Evolutionary conservation across 2,888 invertebrate genomes (phyloP).

Genomic region (Colostygia pectinataria): DNA sequence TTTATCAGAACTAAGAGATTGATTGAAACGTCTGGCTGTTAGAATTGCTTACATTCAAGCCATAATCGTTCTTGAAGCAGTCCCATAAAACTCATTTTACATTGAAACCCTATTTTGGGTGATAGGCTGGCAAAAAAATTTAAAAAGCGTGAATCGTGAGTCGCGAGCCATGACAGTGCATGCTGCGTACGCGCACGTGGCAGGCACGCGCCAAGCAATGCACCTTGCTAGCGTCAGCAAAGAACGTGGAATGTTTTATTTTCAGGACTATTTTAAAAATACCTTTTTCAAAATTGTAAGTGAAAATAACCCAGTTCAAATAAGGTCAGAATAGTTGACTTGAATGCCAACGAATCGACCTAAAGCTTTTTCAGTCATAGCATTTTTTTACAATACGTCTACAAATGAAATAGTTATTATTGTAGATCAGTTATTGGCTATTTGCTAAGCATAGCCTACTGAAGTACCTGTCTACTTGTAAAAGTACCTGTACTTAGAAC

Average conservation of each 20-base stretch:
- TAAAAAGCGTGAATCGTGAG: slow-evolving; percentile 56
- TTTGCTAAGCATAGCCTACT: too few relatives aligned
- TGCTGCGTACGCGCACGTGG: slow-evolving; percentile 61
- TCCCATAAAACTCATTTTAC: neutral
- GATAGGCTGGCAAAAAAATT: slow-evolving; percentile 31
- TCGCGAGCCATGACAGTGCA: slow-evolving; percentile 71
- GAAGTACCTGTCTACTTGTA: too few relatives aligned
- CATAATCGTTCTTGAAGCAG: neutral
- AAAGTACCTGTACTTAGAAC: too few relatives aligned
- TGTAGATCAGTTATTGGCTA: too few relatives aligned
- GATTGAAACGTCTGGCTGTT: neutral
- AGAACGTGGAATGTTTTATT: slow-evolving; percentile 28
- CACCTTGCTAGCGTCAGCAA: slow-evolving; percentile 70
- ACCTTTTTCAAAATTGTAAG: too few relatives aligned
- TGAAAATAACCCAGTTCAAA: too few relatives aligned
- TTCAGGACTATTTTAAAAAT: too few relatives aligned
- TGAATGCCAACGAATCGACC: too few relatives aligned
- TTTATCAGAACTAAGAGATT: neutral
- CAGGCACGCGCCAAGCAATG: slow-evolving; percentile 57
- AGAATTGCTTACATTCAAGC: neutral
- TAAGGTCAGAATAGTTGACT: too few relatives aligned
- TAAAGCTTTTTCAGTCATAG: too few relatives aligned
- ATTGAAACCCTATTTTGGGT: neutral
- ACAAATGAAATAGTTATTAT: too few relatives aligned
- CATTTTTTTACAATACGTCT: too few relatives aligned